Conservation (phyloP, 2,797 vertebrate species). For the Bovichtus variegatus region DNA sequence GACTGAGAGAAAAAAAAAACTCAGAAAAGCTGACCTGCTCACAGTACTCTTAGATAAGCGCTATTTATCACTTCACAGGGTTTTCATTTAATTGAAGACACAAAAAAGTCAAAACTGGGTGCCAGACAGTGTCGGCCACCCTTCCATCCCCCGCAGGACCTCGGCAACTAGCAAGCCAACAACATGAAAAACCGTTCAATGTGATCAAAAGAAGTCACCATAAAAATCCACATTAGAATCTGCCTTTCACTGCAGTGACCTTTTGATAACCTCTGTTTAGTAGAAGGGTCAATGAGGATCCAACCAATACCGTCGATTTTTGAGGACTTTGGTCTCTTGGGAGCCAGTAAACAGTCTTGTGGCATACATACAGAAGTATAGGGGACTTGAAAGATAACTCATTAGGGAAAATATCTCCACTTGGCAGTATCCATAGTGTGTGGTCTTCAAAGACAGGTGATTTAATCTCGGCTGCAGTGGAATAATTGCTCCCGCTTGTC, state of each 20-base stretch:
- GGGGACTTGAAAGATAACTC: constrained; percentile 49
- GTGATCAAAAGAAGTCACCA: constrained; percentile 55
- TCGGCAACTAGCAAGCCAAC: constrained; percentile 41
- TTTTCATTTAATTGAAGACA: constrained; percentile 55
- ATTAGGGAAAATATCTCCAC: constrained; percentile 43
- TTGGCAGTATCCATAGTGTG: constrained; percentile 37
- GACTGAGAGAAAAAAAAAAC: constrained; percentile 18
- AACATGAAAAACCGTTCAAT: constrained; percentile 40
- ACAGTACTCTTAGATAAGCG: constrained; percentile 29
- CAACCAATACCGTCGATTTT: constrained; percentile 18
- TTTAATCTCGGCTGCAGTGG: constrained; percentile 29
- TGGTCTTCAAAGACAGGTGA: constrained; percentile 55
- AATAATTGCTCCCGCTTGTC: constrained; percentile 28
- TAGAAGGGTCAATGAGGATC: constrained; percentile 41
- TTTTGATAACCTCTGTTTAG: constrained; percentile 44
- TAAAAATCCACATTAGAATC: constrained; percentile 20
- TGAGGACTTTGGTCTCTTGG: constrained; percentile 31
- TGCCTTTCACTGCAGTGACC: constrained; percentile 40
- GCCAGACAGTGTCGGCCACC: constrained; percentile 32
- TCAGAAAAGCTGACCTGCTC: constrained; percentile 34
- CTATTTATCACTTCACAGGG: constrained; percentile 58
- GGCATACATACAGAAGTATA: constrained; percentile 40
- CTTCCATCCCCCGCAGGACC: constrained; percentile 34
- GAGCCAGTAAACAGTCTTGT: constrained; percentile 33
- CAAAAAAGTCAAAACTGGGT: constrained; percentile 50